Conservation (phyloP, 2,888 invertebrate genomes). For the Leucophenga maculata region DNA sequence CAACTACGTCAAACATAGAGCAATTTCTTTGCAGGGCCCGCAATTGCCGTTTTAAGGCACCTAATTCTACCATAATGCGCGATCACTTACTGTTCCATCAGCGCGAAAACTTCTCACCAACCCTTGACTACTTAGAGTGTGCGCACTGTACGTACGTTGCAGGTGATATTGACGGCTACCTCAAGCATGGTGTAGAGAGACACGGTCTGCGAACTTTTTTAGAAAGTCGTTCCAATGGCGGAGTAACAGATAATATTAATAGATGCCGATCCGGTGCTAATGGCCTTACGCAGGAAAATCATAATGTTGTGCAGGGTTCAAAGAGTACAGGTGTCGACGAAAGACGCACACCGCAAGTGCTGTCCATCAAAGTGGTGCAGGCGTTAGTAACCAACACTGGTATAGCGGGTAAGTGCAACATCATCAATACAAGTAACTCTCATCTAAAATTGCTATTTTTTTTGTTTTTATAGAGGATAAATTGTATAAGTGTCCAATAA, state of each 20-base stretch:
- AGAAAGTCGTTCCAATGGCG: constrained; percentile 2
- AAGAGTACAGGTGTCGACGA: not conserved
- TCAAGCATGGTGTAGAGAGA: constrained; percentile 52
- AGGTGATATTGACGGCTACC: constrained; percentile 53
- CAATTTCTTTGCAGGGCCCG: constrained; percentile 60
- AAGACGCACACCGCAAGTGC: not conserved
- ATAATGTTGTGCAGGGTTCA: constrained; percentile 44
- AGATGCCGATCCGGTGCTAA: not conserved
- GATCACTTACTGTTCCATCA: constrained; percentile 63
- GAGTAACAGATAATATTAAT: not conserved
- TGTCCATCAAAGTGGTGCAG: not conserved
- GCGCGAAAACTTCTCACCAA: constrained; percentile 47
- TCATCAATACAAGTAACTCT: not conserved
- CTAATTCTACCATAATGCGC: constrained; percentile 55
- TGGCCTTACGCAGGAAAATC: constrained; percentile 52
- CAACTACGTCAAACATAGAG: constrained; percentile 27
- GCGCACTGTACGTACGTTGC: constrained; percentile 53
- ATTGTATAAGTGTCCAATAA: constrained; percentile 56
- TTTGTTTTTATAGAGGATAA: constrained; percentile 46
- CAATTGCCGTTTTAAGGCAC: constrained; percentile 56
- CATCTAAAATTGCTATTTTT: not conserved
- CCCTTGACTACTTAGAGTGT: constrained; percentile 57
- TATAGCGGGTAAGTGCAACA: not conserved
- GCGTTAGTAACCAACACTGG: not conserved
- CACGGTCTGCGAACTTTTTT: constrained; percentile 38